Evolutionary conservation across 2,888 invertebrate species (phyloP).

Genomic region (Xylophagus ater): DNA sequence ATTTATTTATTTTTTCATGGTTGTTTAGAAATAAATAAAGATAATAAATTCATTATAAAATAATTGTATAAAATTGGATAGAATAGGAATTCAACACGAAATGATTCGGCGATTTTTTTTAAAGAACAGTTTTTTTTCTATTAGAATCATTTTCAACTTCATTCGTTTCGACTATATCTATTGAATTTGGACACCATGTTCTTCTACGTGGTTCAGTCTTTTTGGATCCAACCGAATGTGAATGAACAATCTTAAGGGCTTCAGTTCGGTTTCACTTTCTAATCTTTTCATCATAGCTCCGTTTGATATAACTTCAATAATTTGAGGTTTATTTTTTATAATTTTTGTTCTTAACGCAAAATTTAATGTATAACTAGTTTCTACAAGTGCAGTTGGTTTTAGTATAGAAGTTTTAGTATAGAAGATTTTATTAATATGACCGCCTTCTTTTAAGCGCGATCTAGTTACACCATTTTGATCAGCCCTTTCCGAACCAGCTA

Average conservation of each 20-base stretch:
- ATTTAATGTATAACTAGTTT: conserved; percentile 50
- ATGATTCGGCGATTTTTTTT: too few relatives aligned
- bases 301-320: conserved; percentile 55
- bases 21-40: too few relatives aligned
- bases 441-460: conserved; percentile 60
- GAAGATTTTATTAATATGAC: conserved; percentile 60
- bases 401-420: conserved; percentile 66
- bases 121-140: too few relatives aligned
- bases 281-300: conserved; percentile 53
- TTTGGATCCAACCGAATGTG: too few relatives aligned
- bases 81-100: too few relatives aligned
- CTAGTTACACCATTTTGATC: conserved; percentile 63
- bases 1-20: too few relatives aligned
- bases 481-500: conserved; percentile 71
- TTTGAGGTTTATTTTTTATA: conserved; percentile 60
- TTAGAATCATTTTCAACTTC: too few relatives aligned
- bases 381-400: conserved; percentile 62
- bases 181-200: too few relatives aligned
- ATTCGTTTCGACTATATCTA: too few relatives aligned
- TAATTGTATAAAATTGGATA: too few relatives aligned
- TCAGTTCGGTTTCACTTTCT: conserved; percentile 41
- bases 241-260: conserved; percentile 10
- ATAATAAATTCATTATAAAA: too few relatives aligned
- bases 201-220: too few relatives aligned
- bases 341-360: conserved; percentile 69